A percentile compares a stretch with the other conserved stretches of the same genome.
phyloP scores from a whole-genome alignment of 2,888 invertebrate species.

The Archaeoteleia sp. region DNA sequence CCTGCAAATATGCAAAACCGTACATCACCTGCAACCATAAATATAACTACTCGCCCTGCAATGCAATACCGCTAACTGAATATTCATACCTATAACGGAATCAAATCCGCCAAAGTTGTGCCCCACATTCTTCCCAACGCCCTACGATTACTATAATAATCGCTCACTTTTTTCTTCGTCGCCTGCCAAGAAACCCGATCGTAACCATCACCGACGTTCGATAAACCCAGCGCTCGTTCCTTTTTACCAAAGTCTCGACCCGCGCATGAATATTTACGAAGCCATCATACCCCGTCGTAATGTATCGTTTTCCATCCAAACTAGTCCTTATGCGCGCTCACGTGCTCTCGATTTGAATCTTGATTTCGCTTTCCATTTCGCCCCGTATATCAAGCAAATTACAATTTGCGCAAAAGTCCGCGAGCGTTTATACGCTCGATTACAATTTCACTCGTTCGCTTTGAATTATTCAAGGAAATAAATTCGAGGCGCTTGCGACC shows the following conservation, averaged over 20 bases:
- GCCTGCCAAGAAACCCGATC: conserved; percentile 17
- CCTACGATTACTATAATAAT: no score
- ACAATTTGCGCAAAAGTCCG: conserved; percentile 31
- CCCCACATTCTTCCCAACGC: no score
- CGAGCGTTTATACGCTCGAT: conserved; percentile 45
- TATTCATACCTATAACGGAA: no score
- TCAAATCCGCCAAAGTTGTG: no score
- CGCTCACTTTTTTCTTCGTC: no score
- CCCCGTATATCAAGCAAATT: conserved; percentile 26
- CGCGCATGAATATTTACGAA: conserved; percentile 38
- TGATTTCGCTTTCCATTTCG: conserved; percentile 40
- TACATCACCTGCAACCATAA: no score
- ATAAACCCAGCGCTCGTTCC: conserved; percentile 9
- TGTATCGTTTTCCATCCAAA: conserved; percentile 20
- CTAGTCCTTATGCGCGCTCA: conserved; percentile 21
- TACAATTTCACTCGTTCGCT: conserved; percentile 22
- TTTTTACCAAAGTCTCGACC: conserved; percentile 25
- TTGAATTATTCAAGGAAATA: conserved; percentile 48
- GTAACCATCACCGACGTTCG: neutral
- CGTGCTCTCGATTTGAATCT: conserved; percentile 35
- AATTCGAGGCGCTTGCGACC: conserved; percentile 30
- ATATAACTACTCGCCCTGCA: no score
- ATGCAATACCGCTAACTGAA: no score
- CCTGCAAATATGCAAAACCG: no score
- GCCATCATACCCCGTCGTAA: conserved; percentile 27